Conservation (phyloP, 2,797 vertebrate genomes). For the Sebastes reedi region DNA sequence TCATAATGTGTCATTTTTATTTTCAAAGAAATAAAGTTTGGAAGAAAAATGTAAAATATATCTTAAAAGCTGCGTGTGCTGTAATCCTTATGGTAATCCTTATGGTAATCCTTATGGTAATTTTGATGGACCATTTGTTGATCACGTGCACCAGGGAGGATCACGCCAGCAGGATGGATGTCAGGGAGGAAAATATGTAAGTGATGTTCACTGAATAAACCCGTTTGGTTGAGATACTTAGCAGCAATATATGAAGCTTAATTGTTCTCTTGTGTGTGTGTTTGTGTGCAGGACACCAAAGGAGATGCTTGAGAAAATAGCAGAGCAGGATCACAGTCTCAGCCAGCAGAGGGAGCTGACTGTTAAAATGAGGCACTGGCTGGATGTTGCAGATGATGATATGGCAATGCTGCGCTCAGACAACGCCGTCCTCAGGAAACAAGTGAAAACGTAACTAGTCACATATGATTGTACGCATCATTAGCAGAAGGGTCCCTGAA, state of each 20-base stretch:
- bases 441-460: constrained; percentile 54
- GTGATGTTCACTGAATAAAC: constrained; percentile 17
- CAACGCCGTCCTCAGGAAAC: constrained; percentile 48
- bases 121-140: not conserved
- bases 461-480: not conserved
- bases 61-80: not conserved
- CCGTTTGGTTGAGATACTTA: not conserved
- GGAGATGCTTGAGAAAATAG: constrained; percentile 66
- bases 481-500: not conserved
- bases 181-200: constrained; percentile 53
- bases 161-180: constrained; percentile 30
- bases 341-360: constrained; percentile 54
- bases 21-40: not conserved
- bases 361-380: constrained; percentile 55
- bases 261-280: not conserved
- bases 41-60: not conserved
- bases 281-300: constrained; percentile 25
- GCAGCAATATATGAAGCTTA: not conserved
- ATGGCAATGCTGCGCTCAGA: constrained; percentile 51
- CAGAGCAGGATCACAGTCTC: constrained; percentile 53
- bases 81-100: not conserved
- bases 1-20: not conserved
- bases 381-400: constrained; percentile 68
- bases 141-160: not conserved
- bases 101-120: not conserved